phyloP scores from a whole-genome alignment of 2,113 vertebrate genomes.

The Saiga tatarica region DNA sequence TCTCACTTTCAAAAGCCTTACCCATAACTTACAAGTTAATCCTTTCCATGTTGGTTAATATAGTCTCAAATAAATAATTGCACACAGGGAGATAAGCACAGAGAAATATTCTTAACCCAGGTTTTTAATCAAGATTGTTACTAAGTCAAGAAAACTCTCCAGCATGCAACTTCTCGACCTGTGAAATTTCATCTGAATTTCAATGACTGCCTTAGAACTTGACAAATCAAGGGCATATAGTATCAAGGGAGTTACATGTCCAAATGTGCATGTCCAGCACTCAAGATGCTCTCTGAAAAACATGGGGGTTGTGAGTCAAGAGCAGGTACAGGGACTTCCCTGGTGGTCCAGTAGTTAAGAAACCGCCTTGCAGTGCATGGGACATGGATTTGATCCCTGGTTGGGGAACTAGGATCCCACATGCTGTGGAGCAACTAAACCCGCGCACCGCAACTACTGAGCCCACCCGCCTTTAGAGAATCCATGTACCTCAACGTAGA shows the following conservation, averaged over 20 bases:
- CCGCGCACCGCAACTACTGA: accelerated
- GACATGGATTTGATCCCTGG: not conserved
- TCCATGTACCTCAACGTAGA: not conserved
- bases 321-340: not conserved
- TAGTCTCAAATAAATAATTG: slow-evolving; percentile 35
- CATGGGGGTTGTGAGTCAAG: not conserved
- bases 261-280: slow-evolving; percentile 25
- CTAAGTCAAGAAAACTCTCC: slow-evolving; percentile 36
- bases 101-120: not conserved
- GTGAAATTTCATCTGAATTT: slow-evolving; percentile 61
- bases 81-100: slow-evolving; percentile 33
- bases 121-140: slow-evolving; percentile 54
- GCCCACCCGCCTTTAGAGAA: not conserved
- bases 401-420: not conserved
- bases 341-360: not conserved
- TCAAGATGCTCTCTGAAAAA: slow-evolving; percentile 20
- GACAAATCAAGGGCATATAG: slow-evolving; percentile 42
- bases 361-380: not conserved
- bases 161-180: slow-evolving; percentile 23
- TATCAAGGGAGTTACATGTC: not conserved
- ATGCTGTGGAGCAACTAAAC: not conserved
- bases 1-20: slow-evolving; percentile 36
- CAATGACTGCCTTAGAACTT: slow-evolving; percentile 52
- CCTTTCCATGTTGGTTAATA: slow-evolving; percentile 18
- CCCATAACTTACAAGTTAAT: not conserved